Evolutionary conservation across 2,888 invertebrate species (phyloP), one percentile per base, ranked within the genome.

Genomic region (Hemithea aestivaria): DNA sequence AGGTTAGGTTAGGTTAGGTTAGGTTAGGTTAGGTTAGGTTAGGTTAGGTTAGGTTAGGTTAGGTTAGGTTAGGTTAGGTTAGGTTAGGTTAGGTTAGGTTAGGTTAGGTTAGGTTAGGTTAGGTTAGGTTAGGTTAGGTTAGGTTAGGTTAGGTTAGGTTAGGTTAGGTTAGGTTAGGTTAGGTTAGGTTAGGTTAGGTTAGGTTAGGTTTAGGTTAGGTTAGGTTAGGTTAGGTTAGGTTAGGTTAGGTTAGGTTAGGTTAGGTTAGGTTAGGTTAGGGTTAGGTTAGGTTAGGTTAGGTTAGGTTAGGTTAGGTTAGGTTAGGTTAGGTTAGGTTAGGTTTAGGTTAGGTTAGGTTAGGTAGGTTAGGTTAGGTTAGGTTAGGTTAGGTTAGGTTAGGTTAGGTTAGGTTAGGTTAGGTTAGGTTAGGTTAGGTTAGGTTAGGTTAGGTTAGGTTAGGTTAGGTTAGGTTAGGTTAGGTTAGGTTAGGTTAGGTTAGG

Each of bases 181-280:
- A 51, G 51, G 53, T 52, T 53, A 51, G 45, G 54, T 52, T 55
- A 55, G 50, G 54, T 54, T 54, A 50, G 51, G 54, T 51, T 54
- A 48, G 49, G 51, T 49, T 51, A 51, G 49, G 53, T 54, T n/a
- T 51, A 49, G 49, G 51, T 51, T 49, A 51, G 44, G 47, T 43
- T 52, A 50, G 48, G 46, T 50, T 51, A 45, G 45, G 48, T 53
- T 51, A 47, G 47, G 50, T 51, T 53, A 47, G 48, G 48, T 45
- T 51, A 43, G 48, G 46, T 48, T 51, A 48, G 48, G 45, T 52
- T 48, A 46, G 45, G 45, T 46, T 46, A 51, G 46, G 45, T 46
- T 48, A 48, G 40, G n/a, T n/a, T n/a, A n/a, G n/a, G n/a, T n/a
- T n/a, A n/a, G n/a, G n/a, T n/a, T n/a, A n/a, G n/a, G n/a, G 41